These are phyloP conservation scores for Decapterus maruadsi DNA, from an alignment of 2,797 vertebrate genomes.

Conservation along the genomic window DNA sequence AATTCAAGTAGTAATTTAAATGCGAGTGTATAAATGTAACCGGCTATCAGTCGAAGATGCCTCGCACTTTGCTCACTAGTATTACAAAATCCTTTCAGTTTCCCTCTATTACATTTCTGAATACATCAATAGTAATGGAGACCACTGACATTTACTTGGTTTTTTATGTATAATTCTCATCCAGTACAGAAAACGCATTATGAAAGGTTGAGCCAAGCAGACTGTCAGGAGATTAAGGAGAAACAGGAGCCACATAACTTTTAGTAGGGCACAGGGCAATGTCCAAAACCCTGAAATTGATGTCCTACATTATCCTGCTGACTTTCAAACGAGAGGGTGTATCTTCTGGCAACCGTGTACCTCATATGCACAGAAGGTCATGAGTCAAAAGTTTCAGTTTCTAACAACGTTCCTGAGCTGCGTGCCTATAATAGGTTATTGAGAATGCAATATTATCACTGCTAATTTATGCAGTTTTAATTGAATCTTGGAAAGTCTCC, in stretches of 20 bases:
- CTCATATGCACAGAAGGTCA: not conserved
- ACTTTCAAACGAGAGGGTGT: slow-evolving; percentile 1
- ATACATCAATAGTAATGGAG: slow-evolving; percentile 12
- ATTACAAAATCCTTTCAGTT: slow-evolving; percentile 34
- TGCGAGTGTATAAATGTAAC: slow-evolving; percentile 18
- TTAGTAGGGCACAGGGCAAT: not conserved
- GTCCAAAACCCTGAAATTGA: slow-evolving; percentile 16
- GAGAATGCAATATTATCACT: slow-evolving; percentile 20
- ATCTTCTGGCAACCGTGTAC: not conserved
- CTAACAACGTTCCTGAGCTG: slow-evolving; percentile 3
- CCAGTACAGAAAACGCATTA: slow-evolving; percentile 21
- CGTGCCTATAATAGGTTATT: slow-evolving; percentile 2
- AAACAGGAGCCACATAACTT: not conserved
- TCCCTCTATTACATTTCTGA: slow-evolving; percentile 22
- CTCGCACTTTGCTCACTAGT: slow-evolving; percentile 10
- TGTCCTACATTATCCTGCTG: slow-evolving; percentile 3
- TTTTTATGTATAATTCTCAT: slow-evolving; percentile 37
- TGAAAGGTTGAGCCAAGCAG: slow-evolving; percentile 11
- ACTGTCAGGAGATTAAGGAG: not conserved
- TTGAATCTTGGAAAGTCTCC: slow-evolving; percentile 14
- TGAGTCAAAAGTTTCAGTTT: slow-evolving; percentile 4
- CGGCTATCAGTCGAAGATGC: slow-evolving; percentile 16
- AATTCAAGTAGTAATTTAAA: slow-evolving; percentile 32
- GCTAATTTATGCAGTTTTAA: slow-evolving; percentile 38
- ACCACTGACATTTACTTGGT: slow-evolving; percentile 14